A percentile compares a stretch with the other conserved stretches of the same genome.
Evolutionary conservation across 2,888 invertebrate genomes (phyloP).

Genomic region (Thymelicus lineola): DNA sequence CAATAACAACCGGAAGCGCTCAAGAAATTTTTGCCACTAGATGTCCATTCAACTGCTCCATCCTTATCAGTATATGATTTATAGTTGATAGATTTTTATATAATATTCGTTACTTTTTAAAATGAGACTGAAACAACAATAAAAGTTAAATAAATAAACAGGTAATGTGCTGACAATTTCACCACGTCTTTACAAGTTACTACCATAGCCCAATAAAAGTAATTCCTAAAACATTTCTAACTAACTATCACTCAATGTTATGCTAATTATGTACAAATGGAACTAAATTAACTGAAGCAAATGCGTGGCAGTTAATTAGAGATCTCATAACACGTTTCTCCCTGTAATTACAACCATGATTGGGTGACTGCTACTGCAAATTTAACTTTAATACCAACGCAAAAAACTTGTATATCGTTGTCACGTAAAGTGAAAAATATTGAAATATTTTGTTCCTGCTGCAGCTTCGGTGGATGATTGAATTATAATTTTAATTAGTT

Average conservation of each 20-base stretch:
- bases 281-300: conserved; percentile 54
- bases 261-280: conserved; percentile 50
- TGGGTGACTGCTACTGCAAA: not conserved
- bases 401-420: not conserved
- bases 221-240: conserved; percentile 16
- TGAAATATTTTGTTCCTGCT: conserved; percentile 25
- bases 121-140: too few relatives aligned
- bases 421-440: conserved; percentile 12
- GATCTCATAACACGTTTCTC: conserved; percentile 53
- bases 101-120: too few relatives aligned
- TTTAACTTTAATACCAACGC: not conserved
- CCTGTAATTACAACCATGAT: conserved; percentile 46
- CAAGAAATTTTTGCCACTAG: too few relatives aligned
- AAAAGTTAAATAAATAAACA: too few relatives aligned
- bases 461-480: conserved; percentile 21
- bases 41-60: too few relatives aligned
- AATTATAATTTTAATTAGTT: conserved; percentile 33
- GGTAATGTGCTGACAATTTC: too few relatives aligned
- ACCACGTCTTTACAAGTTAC: too few relatives aligned
- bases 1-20: too few relatives aligned
- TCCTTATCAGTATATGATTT: too few relatives aligned
- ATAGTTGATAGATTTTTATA: too few relatives aligned
- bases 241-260: conserved; percentile 43
- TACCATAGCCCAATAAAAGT: not conserved
- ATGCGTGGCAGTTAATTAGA: conserved; percentile 55